Conservation (phyloP, 2,113 vertebrate species). For the Pandion haliaetus region DNA sequence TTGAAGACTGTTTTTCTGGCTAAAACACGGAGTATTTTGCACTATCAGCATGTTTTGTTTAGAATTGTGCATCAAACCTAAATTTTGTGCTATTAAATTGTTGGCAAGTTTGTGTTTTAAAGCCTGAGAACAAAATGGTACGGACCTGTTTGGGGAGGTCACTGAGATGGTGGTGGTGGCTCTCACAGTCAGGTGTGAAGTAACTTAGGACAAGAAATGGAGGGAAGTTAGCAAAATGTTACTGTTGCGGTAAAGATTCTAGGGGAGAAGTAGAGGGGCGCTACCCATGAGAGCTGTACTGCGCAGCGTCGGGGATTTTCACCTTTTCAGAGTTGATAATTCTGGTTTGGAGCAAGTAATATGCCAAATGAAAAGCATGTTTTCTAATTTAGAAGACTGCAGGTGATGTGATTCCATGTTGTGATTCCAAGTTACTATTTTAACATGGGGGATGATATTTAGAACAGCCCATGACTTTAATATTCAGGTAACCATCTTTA, state of each 20-base stretch:
- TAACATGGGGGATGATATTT: background rate
- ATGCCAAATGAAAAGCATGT: background rate
- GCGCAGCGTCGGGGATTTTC: background rate
- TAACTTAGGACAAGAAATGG: background rate
- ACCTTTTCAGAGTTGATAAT: background rate
- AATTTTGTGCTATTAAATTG: background rate
- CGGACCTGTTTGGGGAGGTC: background rate
- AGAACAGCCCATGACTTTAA: background rate
- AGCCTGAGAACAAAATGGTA: background rate
- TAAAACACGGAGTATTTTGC: background rate
- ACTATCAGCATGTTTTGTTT: rapidly evolving
- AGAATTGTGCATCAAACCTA: background rate
- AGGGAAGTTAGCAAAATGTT: background rate
- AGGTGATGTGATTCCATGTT: background rate
- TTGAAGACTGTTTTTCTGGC: background rate
- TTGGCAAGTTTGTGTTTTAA: background rate
- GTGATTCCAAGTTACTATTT: background rate
- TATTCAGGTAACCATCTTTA: background rate
- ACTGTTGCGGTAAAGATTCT: background rate
- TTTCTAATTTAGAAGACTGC: background rate
- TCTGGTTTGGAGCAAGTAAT: background rate
- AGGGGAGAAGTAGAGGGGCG: background rate
- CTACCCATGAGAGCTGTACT: background rate
- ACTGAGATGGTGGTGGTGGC: too few relatives aligned
- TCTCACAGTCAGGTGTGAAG: background rate